Conservation (phyloP, 2,113 vertebrate species). For the mouse (Mus musculus) region GRCm39 chr6:71253001-71253500, state of each 20-base stretch:
- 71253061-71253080: background rate
- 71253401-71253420: background rate
- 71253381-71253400: background rate
- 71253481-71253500: background rate
- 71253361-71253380: background rate
- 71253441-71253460: background rate
- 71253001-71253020: background rate
- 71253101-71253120: background rate
- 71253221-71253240: background rate
- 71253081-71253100: background rate
- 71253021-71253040: background rate
- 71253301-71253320: background rate
- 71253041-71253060: background rate
- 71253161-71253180: background rate
- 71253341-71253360: background rate
- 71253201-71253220: background rate
- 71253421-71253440: background rate
- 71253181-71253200: background rate
- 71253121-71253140: background rate
- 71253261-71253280: background rate
- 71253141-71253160: background rate
- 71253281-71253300: background rate
- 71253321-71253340: background rate
- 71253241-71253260: background rate
- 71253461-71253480: background rate